Base-by-base conservation (phyloP, 2,888 invertebrate species). In the Holacanthella duospinosa region DNA sequence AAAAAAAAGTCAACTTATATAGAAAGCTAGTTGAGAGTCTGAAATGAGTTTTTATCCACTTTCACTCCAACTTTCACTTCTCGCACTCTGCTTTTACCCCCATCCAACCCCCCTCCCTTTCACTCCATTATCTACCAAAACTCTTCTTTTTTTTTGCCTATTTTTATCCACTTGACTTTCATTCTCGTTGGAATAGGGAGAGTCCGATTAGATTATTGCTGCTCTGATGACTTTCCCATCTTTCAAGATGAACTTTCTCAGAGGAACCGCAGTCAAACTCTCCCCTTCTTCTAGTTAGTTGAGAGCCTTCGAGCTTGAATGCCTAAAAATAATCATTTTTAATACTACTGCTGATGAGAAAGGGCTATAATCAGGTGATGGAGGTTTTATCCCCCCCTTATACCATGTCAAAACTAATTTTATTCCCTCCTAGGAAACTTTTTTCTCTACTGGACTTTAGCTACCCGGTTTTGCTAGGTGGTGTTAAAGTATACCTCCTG, bases 191-290 rank as follows among this genome's bases (percentile, higher is more conserved):
- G 48, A 48, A 48, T 16, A 48, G 48, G 16, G 16, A 48, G 21
- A 55, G 55, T 55, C 55, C 29, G 27, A 55, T 55, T 55, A 55
- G 55, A 55, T 55, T 55, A 55, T 28, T 55, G 9, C 29, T 55
- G 29, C 9, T 55, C 55, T 29, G 29, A 55, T 55, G 55, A 55
- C 25, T 55, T 26, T 26, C 27, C 48, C 48, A 9, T 48, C 48
- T 21, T 21, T 48, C 21, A 21, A 4, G 12, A 9, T 4, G 48
- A 21, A 48, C n/a, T n/a, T n/a, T n/a, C n/a, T n/a, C n/a, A n/a
- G n/a, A 21, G 21, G 48, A n/a, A 48, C 48, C 48, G 48, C 48
- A 48, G 48, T 21, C n/a, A n/a, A 48, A 9, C 48, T 16, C 4
- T 48, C 21, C 12, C 48, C 21, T n/a, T 48, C 48, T 48, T 16